Percentiles rank a stretch among this genome's conserved stretches.
phyloP scores from a whole-genome alignment of 2,888 invertebrate genomes.

The Ectemnius lituratus region DNA sequence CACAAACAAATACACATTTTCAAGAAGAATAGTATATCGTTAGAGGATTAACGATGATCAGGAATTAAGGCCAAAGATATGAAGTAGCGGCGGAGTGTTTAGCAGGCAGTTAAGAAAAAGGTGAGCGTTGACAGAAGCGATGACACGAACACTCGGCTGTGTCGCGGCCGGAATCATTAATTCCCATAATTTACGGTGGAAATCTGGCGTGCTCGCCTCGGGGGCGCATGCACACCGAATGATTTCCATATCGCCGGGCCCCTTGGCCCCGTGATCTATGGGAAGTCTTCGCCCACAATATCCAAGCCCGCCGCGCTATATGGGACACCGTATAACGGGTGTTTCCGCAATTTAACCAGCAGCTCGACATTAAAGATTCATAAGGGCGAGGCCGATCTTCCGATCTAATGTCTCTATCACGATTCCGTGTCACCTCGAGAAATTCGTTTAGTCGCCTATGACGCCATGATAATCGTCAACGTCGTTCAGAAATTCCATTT shows the following conservation, averaged over 20 bases:
- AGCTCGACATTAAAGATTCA: conserved; percentile 38
- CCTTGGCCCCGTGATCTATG: conserved; percentile 68
- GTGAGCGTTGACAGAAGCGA: conserved; percentile 7
- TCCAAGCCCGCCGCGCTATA: conserved; percentile 58
- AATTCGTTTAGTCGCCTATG: no score
- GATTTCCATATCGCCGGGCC: conserved; percentile 74
- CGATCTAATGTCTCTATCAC: conserved; percentile 27
- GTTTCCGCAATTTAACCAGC: conserved; percentile 36
- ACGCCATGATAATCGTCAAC: no score
- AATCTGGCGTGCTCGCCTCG: conserved; percentile 63
- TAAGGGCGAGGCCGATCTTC: conserved; percentile 8
- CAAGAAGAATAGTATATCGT: no score
- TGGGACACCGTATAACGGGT: conserved; percentile 64
- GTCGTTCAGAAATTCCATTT: no score
- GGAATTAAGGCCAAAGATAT: no score
- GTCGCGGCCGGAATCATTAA: conserved; percentile 61
- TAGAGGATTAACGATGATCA: no score
- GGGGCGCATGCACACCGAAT: conserved; percentile 64
- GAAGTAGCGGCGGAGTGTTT: no score
- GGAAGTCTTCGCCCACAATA: conserved; percentile 67
- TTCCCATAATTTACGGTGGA: conserved; percentile 70
- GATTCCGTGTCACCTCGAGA: no score
- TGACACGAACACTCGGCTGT: conserved; percentile 29
- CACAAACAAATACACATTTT: no score
- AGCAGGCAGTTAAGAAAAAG: background rate